These are phyloP conservation scores for Microtus ochrogaster DNA, from an alignment of 2,113 vertebrate species.

Conservation along the genomic window DNA sequence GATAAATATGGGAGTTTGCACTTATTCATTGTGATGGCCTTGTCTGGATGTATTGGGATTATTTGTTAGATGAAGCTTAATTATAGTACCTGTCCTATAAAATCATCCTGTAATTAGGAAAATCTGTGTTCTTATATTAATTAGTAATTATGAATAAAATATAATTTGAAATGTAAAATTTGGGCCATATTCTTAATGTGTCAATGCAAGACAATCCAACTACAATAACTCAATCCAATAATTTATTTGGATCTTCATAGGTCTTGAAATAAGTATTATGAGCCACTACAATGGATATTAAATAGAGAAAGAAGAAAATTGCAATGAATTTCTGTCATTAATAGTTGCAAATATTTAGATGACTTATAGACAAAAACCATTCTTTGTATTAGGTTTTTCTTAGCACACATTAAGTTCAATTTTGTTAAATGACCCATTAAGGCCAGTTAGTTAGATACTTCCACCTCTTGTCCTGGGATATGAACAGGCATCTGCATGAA, in stretches of 20 bases:
- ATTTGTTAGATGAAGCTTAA: conserved; percentile 54
- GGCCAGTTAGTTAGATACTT: fast-evolving
- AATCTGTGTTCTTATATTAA: neutral
- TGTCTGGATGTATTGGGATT: conserved; percentile 60
- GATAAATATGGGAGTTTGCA: conserved; percentile 32
- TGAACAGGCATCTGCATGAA: fast-evolving
- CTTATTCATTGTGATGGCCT: conserved; percentile 61
- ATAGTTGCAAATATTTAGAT: conserved; percentile 1
- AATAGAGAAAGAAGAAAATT: neutral
- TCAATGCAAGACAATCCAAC: neutral
- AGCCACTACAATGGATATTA: neutral
- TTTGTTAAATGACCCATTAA: neutral
- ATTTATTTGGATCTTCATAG: neutral
- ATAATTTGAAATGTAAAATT: conserved; percentile 24
- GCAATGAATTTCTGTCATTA: neutral
- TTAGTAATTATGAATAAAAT: neutral
- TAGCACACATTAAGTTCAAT: neutral
- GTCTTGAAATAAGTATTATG: neutral
- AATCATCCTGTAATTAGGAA: neutral
- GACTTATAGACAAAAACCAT: neutral
- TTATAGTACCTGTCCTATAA: conserved; percentile 23
- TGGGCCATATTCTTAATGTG: neutral
- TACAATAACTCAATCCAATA: fast-evolving
- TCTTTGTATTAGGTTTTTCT: neutral
- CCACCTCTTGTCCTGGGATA: neutral